Percentiles rank a stretch among this genome's conserved stretches.
phyloP scores from a whole-genome alignment of 2,113 vertebrate species.

The Ornithorhynchus anatinus region DNA sequence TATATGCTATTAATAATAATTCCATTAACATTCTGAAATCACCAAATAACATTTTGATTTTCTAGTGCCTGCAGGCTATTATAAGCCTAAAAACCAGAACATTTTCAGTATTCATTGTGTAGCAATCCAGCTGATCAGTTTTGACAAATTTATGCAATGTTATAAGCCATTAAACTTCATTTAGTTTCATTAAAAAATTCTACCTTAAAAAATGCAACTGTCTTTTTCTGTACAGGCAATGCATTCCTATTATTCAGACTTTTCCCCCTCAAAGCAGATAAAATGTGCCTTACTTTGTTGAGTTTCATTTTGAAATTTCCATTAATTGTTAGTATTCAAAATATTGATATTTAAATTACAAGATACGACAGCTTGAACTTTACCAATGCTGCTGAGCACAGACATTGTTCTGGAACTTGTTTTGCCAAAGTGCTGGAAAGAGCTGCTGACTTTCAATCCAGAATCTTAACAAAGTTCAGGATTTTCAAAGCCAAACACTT shows the following conservation, averaged over 20 bases:
- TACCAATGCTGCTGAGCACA: constrained; percentile 9
- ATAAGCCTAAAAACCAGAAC: constrained; percentile 59
- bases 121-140: constrained; percentile 58
- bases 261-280: not conserved
- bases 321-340: constrained; percentile 6
- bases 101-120: constrained; percentile 60
- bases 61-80: constrained; percentile 61
- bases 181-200: constrained; percentile 56
- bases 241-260: constrained; percentile 22
- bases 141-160: constrained; percentile 66
- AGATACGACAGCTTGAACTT: not conserved
- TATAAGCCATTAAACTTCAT: constrained; percentile 64
- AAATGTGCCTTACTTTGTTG: not conserved
- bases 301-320: constrained; percentile 7
- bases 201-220: constrained; percentile 46
- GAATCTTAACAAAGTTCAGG: not conserved
- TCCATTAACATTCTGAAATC: constrained; percentile 69
- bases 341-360: not conserved
- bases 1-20: constrained; percentile 70
- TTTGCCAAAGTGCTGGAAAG: not conserved
- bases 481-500: not conserved
- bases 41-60: constrained; percentile 72
- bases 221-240: constrained; percentile 2
- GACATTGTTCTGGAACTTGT: not conserved
- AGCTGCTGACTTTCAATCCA: not conserved